Evolutionary conservation across 2,797 vertebrate species (phyloP), one percentile per base, ranked within the genome.

Genomic region (Mus minutoides): DNA sequence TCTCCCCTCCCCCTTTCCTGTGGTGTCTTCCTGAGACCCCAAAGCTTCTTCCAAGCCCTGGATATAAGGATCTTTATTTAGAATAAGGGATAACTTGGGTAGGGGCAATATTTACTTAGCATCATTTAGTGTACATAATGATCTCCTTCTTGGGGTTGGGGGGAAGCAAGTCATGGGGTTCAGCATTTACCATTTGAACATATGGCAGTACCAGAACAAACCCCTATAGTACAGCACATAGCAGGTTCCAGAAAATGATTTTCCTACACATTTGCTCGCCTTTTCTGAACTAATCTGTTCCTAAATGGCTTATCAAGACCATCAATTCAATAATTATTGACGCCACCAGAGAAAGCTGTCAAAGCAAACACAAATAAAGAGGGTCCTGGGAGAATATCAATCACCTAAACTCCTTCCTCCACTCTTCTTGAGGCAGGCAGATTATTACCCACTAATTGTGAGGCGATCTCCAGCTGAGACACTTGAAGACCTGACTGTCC

Each of bases 301-400:
- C 85, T 75, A 86, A 92, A 71, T 21, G 78, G 22, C 34, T 60
- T 69, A 49, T 22, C 6, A 54, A 85, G 83, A 69, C 29, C 29
- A 88, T 91, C 49, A 88, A 60, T 79, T 88, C 75, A 76, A 37
- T 92, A 90, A 92, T 94, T 88, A 90, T 60, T 21, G 24, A 69
- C 76, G 73, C 43, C 89, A 91, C 7, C 54, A 76, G 78, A 92
- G 60, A 94, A 89, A 87, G 56, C 0, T 56, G 87, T 82, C 82
- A 46, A 94, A 88, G 82, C 21, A 92, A 84, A 82, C 9, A 69
- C 62, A 79, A 64, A 79, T 56, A 67, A 69, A 95, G 54, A 82
- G 14, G 37, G 17, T n/a, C 76, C 67, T 52, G 37, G 40, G 43
- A 64, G n/a, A 58, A n/a, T 69, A 62, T 13, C 46, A 91, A 9